Base-by-base conservation (phyloP, 2,888 invertebrate species). In the Drosophila infuscata region DNA sequence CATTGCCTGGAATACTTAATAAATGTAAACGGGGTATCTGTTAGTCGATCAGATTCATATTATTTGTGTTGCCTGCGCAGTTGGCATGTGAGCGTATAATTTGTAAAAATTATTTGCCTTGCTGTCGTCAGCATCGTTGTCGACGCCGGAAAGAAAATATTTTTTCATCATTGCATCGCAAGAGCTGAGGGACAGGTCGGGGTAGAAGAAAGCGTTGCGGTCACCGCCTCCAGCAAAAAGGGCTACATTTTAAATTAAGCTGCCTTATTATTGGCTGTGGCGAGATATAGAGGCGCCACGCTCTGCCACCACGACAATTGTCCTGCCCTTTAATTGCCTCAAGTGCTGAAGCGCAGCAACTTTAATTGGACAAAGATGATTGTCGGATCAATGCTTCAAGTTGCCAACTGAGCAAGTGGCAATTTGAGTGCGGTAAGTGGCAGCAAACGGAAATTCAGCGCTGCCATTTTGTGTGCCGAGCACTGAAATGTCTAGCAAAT, bases 51-150 rank as follows among this genome's bases (percentile, higher is more conserved):
- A 7, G 30, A 33, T 41, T 83, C 82, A 73, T n/a, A n/a, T n/a
- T n/a, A n/a, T n/a, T n/a, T n/a, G n/a, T n/a, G 65, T 74, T 84
- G 70, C 73, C 70, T 56, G 72, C 69, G 59, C 79, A 76, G 81
- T 81, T 84, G 81, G 76, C 88, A 85, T 85, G 85, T 83, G 85
- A 85, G 88, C 77, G 81, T 76, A 88, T 88, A 85, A 88, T 88
- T 85, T 85, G 83, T 85, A 83, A 85, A 85, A 85, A 85, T 83
- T 88, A 88, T 88, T 85, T 85, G 88, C 83, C 72, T 72, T 83
- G 79, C 85, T 78, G 79, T 82, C 77, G 82, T 74, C 81, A 63
- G 72, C 65, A 46, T 20, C 59, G 48, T 68, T 73, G 59, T 51
- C 58, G 71, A 61, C 63, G 62, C 78, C 72, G 82, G 62, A 66